A percentile compares a stretch with the other conserved stretches of the same genome.
These are phyloP conservation scores for Anastatus disparis DNA, from an alignment of 1,140 invertebrate species.

Conservation along the genomic window DNA sequence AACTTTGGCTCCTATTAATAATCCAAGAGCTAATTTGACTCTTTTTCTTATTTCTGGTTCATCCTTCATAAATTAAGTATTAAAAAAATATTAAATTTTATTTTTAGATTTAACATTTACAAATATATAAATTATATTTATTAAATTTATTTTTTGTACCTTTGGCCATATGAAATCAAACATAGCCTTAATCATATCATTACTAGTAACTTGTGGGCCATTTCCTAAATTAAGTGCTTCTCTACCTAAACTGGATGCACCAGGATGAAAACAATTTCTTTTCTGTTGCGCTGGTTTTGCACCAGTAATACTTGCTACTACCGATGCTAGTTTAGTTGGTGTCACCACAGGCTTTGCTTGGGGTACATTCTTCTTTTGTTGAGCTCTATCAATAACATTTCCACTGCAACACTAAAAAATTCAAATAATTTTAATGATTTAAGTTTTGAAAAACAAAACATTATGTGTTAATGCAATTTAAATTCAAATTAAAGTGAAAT, in stretches of 20 bases:
- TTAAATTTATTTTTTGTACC: slow-evolving; percentile 67
- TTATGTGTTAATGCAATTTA: no score
- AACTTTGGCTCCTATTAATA: slow-evolving; percentile 85
- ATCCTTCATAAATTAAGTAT: slow-evolving; percentile 69
- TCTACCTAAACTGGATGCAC: slow-evolving; percentile 76
- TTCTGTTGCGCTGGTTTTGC: slow-evolving; percentile 71
- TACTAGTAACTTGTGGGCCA: slow-evolving; percentile 72
- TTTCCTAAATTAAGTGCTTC: slow-evolving; percentile 72
- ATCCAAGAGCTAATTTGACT: slow-evolving; percentile 85
- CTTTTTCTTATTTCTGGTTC: slow-evolving; percentile 81
- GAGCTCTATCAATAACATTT: slow-evolving; percentile 60
- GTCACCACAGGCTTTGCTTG: slow-evolving; percentile 59
- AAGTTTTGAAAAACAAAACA: no score
- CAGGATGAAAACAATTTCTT: slow-evolving; percentile 91
- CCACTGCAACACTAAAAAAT: slow-evolving; percentile 60
- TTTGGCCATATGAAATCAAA: slow-evolving; percentile 95
- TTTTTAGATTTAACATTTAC: slow-evolving; percentile 37
- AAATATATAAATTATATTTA: slow-evolving; percentile 15
- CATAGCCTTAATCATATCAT: slow-evolving; percentile 90
- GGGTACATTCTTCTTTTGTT: slow-evolving; percentile 59
- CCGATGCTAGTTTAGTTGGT: slow-evolving; percentile 52
- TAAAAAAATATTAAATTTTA: slow-evolving; percentile 41
- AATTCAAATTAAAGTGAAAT: not conserved
- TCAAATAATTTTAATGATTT: no score
- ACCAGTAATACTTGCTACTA: slow-evolving; percentile 58